phyloP scores from a whole-genome alignment of 1,140 invertebrate species.

The Drosophila tsacasi region DNA sequence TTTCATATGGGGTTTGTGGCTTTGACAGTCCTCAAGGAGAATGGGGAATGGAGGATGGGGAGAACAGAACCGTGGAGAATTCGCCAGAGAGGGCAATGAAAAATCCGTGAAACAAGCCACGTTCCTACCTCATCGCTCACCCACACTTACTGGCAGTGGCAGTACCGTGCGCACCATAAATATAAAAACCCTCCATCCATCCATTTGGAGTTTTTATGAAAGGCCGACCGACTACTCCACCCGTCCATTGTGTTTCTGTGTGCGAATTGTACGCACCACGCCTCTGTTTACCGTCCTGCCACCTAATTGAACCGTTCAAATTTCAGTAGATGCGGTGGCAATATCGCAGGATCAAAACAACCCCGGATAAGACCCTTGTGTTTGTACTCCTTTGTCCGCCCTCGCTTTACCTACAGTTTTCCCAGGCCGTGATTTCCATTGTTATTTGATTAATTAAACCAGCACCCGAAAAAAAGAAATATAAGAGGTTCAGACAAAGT shows the following conservation, averaged over 20 bases:
- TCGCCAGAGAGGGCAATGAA: not conserved
- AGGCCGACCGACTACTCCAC: conserved; percentile 6
- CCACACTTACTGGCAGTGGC: conserved; percentile 16
- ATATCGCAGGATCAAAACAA: conserved; percentile 24
- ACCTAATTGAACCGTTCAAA: conserved; percentile 63
- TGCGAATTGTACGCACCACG: conserved; percentile 18
- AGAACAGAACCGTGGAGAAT: conserved; percentile 12
- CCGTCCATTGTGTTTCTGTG: conserved; percentile 17
- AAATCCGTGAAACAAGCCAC: conserved; percentile 31
- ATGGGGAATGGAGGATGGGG: not conserved
- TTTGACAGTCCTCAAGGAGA: conserved; percentile 39
- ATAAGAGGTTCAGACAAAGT: conserved; percentile 8
- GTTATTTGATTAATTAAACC: conserved; percentile 35
- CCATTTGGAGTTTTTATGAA: conserved; percentile 33
- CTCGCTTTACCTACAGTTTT: conserved; percentile 14
- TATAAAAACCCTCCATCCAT: conserved; percentile 29
- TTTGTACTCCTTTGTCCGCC: conserved; percentile 11
- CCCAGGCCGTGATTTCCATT: conserved; percentile 26
- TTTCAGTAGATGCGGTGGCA: conserved; percentile 23
- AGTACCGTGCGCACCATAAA: conserved; percentile 17
- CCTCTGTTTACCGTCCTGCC: conserved; percentile 45
- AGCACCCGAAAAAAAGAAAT: not conserved
- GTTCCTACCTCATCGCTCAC: conserved; percentile 40
- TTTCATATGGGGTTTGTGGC: conserved; percentile 37
- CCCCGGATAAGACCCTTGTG: conserved; percentile 19